Conservation (phyloP, 2,797 vertebrate genomes). For the Synaphobranchus kaupii region DNA sequence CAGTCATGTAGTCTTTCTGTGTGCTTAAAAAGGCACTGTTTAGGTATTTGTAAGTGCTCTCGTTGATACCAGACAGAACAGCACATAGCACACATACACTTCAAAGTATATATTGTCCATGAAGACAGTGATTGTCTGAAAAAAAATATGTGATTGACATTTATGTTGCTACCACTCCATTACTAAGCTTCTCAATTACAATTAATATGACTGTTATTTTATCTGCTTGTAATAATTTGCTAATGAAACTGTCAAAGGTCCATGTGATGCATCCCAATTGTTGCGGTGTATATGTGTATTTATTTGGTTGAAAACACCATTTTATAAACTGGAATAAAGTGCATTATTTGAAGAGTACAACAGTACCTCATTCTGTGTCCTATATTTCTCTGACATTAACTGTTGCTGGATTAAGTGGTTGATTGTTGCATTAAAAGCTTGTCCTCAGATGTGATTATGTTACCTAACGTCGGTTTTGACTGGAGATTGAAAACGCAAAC, state of each 20-base stretch:
- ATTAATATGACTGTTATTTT: background rate
- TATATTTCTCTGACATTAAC: background rate
- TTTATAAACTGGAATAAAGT: slow-evolving; percentile 54
- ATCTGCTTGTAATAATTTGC: background rate
- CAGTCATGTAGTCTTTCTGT: background rate
- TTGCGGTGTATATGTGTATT: background rate
- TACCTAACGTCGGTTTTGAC: background rate
- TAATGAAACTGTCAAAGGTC: background rate
- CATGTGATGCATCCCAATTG: background rate
- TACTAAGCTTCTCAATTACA: background rate
- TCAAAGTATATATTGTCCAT: slow-evolving; percentile 1
- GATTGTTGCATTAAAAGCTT: background rate
- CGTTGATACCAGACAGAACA: background rate
- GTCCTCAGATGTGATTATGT: background rate
- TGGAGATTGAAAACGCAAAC: background rate
- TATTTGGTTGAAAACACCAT: background rate
- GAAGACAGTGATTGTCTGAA: background rate
- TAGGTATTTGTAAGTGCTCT: background rate
- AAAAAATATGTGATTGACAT: background rate
- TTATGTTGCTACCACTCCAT: background rate
- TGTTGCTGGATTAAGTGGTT: background rate
- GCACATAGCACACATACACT: background rate
- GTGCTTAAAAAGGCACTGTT: background rate
- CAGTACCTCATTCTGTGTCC: background rate
- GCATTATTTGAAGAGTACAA: background rate